Base-by-base conservation (phyloP, 2,113 vertebrate species). In the Mugil cephalus region DNA sequence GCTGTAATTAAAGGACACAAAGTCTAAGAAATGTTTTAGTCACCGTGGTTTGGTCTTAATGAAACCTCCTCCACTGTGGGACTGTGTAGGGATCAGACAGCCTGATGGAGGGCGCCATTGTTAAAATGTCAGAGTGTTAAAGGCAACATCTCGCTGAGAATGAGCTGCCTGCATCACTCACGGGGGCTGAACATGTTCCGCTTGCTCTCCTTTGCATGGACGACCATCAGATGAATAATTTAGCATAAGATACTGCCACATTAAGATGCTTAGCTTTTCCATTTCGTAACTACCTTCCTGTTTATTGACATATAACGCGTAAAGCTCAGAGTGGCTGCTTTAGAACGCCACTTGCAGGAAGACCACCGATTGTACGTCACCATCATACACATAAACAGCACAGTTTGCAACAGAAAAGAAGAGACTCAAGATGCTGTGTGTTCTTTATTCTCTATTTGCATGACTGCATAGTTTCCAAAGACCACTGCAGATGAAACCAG, bases 361-460 rank as follows among this genome's bases (percentile, higher is more conserved):
- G 12, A 45, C 19, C 36, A 21, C 12, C 17, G 6, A 54, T 10
- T 45, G 36, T 15, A 10, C 38, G 43, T 21, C 21, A 19, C 13
- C 60, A 50, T 6, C 10, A 39, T 4, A 10, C 39, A 13, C 35
- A 34, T 30, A 50, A 40, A 42, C 45, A 46, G n/a, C 24, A n/a
- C n/a, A 30, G 24, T 30, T 30, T 30, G 53, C 36, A 59, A 12
- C n/a, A 11, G 18, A 53, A 42, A 39, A 64, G 35, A 60, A 34
- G 48, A 74, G 58, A 75, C 67, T 52, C 30, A 8, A 1, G 24
- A 1, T 17, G 21, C 47, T 63, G 12, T 40, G 58, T 30, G 17
- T 47, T 59, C 58, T 83, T 88, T 88, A 88, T 80, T 88, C 42
- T 51, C 21, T n/a, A n/a, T n/a, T n/a, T n/a, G n/a, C n/a, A n/a